phyloP scores from a whole-genome alignment of 1,140 invertebrate species.

The Campoletis sonorensis region DNA sequence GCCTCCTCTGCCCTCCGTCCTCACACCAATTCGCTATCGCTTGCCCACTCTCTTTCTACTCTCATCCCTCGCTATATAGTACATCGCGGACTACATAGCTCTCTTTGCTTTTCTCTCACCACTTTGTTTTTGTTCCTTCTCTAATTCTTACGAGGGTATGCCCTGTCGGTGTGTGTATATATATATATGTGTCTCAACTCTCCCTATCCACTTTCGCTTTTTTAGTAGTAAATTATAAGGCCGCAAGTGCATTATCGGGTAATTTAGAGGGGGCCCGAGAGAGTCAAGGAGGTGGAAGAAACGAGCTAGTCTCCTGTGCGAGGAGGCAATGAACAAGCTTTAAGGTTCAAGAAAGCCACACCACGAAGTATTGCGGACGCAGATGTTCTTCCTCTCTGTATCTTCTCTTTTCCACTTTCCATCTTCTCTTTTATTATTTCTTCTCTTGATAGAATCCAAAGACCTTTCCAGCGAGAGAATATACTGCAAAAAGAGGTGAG shows the following conservation, averaged over 20 bases:
- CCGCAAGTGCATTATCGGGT: conserved; percentile 57
- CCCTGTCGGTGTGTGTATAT: conserved; percentile 40
- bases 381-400: not conserved
- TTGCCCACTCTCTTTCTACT: not conserved
- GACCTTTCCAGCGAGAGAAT: not conserved
- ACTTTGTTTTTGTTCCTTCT: conserved; percentile 51
- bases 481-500: not conserved
- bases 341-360: not conserved
- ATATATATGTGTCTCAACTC: conserved; percentile 15
- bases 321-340: conserved; percentile 58
- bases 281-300: conserved; percentile 47
- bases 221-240: conserved; percentile 58
- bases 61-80: not conserved
- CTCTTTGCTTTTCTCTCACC: not conserved
- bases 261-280: conserved; percentile 50
- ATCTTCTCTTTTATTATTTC: not conserved
- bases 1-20: no score
- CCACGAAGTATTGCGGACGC: not conserved
- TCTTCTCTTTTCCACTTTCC: not conserved
- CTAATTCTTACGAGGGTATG: conserved; percentile 28
- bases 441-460: not conserved
- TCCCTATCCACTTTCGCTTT: conserved; percentile 30
- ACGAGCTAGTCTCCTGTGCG: conserved; percentile 37
- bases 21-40: conserved; percentile 13
- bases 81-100: not conserved